These are phyloP conservation scores for Maccullochella peelii DNA, from an alignment of 2,113 vertebrate species.

Conservation along the genomic window DNA sequence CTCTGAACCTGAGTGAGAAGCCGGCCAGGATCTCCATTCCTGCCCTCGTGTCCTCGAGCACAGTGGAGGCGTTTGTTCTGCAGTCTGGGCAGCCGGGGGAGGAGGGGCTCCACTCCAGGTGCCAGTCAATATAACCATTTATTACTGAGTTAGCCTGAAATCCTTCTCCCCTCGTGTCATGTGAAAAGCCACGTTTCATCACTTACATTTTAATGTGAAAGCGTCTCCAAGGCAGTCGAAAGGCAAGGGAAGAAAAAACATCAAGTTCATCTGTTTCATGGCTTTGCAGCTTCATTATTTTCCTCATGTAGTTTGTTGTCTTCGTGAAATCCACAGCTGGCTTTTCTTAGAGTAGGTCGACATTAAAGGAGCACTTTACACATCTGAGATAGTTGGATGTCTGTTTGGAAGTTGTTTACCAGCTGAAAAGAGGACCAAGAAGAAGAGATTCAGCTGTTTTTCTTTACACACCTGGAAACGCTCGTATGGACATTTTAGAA, in stretches of 20 bases:
- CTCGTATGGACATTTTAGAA: too few relatives aligned
- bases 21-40: conserved; percentile 84
- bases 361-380: too few relatives aligned
- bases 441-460: too few relatives aligned
- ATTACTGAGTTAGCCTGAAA: conserved; percentile 4
- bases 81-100: conserved; percentile 81
- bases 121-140: conserved; percentile 51
- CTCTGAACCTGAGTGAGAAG: conserved; percentile 87
- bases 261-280: too few relatives aligned
- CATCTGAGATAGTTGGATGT: too few relatives aligned
- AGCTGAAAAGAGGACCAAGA: too few relatives aligned
- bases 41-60: conserved; percentile 67
- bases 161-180: neutral
- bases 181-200: neutral
- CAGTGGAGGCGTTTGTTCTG: conserved; percentile 89
- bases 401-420: too few relatives aligned
- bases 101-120: conserved; percentile 90
- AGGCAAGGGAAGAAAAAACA: neutral
- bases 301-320: too few relatives aligned
- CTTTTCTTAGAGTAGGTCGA: too few relatives aligned
- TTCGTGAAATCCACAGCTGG: too few relatives aligned
- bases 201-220: neutral
- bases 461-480: too few relatives aligned
- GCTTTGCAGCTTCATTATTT: too few relatives aligned
- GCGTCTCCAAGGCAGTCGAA: neutral